Conservation (phyloP, 2,797 vertebrate species). For the Chaenodraco wilsoni region DNA sequence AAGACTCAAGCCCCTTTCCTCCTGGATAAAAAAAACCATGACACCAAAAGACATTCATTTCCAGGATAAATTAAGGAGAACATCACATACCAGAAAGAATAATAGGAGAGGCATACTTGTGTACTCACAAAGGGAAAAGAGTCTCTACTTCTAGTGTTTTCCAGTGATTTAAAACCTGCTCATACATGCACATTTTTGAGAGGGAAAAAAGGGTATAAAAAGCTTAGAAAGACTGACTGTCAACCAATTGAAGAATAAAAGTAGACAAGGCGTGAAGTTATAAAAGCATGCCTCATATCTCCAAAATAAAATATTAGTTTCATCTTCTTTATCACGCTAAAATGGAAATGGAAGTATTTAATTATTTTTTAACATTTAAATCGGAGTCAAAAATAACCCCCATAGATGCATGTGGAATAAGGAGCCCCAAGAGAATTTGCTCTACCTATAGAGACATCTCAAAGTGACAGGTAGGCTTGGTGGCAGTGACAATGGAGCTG, state of each 20-base stretch:
- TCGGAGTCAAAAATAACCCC: neutral
- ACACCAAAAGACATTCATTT: no score
- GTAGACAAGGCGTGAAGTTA: neutral
- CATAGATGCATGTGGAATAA: neutral
- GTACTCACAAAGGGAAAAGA: no score
- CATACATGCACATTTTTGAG: no score
- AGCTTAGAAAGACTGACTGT: neutral
- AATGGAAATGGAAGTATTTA: neutral
- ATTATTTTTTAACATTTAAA: neutral
- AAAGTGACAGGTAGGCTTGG: slow-evolving; percentile 14
- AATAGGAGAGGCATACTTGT: no score
- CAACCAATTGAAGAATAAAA: neutral
- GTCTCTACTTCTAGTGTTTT: no score
- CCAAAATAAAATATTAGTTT: neutral
- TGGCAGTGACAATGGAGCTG: neutral
- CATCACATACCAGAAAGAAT: no score
- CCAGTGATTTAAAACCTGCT: no score
- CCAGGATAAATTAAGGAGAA: no score
- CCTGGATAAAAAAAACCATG: no score
- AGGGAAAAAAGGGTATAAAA: neutral
- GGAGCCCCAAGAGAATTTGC: neutral
- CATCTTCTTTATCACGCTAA: neutral
- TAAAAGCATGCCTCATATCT: neutral
- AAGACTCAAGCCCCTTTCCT: neutral
- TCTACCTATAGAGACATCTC: neutral